Base-by-base conservation (phyloP, 2,888 invertebrate genomes). In the Antitype chi region DNA sequence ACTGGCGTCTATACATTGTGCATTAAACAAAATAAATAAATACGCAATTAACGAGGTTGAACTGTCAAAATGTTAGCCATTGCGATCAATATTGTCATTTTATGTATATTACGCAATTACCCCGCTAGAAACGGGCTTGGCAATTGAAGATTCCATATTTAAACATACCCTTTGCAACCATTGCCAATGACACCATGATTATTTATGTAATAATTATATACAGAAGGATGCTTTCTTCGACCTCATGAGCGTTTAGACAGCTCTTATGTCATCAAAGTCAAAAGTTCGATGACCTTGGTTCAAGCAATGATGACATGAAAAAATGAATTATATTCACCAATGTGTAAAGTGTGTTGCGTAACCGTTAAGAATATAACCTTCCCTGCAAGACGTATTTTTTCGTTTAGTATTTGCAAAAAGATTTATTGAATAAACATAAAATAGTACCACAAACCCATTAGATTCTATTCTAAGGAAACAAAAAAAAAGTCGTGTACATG, bases 281-380 rank as follows among this genome's bases (percentile, higher is more conserved):
- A 78, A 81, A 79, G 66, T 75, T 62, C 47, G 38, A 60, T 60
- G 81, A 81, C 78, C 78, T 81, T 78, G 82, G 5, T 5, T 60
- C 73, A 23, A 43, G 23, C 38, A 66, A 47, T 2, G 47, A 57
- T 74, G 64, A 11, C 57, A n/a, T 64, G 52, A 25, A 74, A 28
- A 47, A 66, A 47, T 7, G 0, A 32, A 38, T 66, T n/a, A 38
- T 23, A 23, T 49, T 49, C 47, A 60, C 32, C 3, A 47, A 38
- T 2, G 28, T 43, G 74, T 15, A 17, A 80, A 73, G 15, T 63
- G 17, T 38, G 47, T 57, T 64, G 55, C 43, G 11, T 28, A 74
- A 38, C 25, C 5, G 11, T 43, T 32, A n/a, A 15, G 17, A 43
- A 28, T 49, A n/a, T 47, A 43, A 53, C n/a, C n/a, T n/a, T n/a